Base-by-base conservation (phyloP, 2,888 invertebrate species). In the Yponomeuta plumbellus region DNA sequence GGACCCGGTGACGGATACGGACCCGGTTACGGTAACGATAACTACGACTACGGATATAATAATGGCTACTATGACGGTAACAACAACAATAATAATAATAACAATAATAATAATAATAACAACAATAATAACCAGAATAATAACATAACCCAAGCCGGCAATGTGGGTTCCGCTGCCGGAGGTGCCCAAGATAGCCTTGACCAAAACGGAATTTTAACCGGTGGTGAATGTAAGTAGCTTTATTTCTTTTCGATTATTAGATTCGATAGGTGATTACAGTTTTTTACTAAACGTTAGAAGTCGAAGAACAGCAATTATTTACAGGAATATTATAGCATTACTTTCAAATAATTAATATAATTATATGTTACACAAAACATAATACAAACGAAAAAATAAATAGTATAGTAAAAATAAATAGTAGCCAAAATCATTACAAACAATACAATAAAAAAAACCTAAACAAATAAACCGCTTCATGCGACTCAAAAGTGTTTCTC, bases 51-150 rank as follows among this genome's bases (percentile, higher is more conserved):
- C 11, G 58, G 21, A 20, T 58, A 58, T 58, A 58, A 20, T 11
- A 58, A 22, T 21, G 61, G 26, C 21, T 52, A 52, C 23, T 13
- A 26, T 17, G n/a, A 34, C 34, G 13, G 10, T 17, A 23, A 61
- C 13, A 61, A 34, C 26, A 26, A 61, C 34, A 61, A 61, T 5
- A 23, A 61, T 11, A 61, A 61, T n/a, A 26, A 26, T 61, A 34
- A 61, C 61, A 34, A 34, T 8, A 34, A 34, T 34, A 34, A 34
- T 11, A 22, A 22, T 22, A 22, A 21, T 58, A 20, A 59, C 10
- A 59, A 22, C 21, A 59, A 59, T 23, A 59, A 59, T 11, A 59
- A 59, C 17, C 2, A 17, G 17, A 17, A 52, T 17, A 52, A 52
- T 17, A 52, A 52, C 17, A 6, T 17, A 13, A 52, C n/a, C 21